A percentile compares a stretch with the other conserved stretches of the same genome.
phyloP scores from a whole-genome alignment of 2,888 invertebrate genomes.

The Crematogaster levior region DNA sequence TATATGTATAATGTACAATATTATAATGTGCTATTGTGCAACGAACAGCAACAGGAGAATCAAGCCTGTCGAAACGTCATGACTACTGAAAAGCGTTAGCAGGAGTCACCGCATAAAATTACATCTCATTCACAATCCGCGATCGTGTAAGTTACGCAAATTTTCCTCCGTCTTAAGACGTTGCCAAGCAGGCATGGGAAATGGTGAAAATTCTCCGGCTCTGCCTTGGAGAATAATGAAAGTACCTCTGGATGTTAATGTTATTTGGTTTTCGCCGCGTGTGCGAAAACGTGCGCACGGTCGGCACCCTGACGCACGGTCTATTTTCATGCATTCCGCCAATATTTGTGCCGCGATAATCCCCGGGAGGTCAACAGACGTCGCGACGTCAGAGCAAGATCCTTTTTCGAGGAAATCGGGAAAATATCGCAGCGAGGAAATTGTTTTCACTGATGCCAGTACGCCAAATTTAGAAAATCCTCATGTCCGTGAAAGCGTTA shows the following conservation, averaged over 20 bases:
- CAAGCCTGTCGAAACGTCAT: not conserved
- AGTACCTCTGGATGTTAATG: conserved; percentile 13
- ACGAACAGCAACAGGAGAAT: not conserved
- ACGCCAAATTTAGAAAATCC: conserved; percentile 18
- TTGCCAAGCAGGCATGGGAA: not conserved
- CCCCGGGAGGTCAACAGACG: conserved; percentile 73
- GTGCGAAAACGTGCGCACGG: conserved; percentile 35
- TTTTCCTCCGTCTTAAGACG: not conserved
- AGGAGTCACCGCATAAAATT: not conserved
- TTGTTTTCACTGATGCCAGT: conserved; percentile 21
- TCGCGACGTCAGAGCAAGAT: conserved; percentile 41
- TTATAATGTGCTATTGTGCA: not conserved
- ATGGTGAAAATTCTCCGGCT: not conserved
- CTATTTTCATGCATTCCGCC: conserved; percentile 76
- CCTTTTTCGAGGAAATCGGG: too few relatives aligned
- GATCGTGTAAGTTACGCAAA: not conserved
- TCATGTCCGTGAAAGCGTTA: not conserved
- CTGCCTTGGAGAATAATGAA: conserved; percentile 21
- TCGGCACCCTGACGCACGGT: conserved; percentile 72
- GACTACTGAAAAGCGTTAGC: not conserved
- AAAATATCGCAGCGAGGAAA: too few relatives aligned
- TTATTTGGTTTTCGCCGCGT: not conserved
- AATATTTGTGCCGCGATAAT: conserved; percentile 72
- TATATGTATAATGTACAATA: too few relatives aligned
- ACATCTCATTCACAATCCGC: conserved; percentile 3